These are phyloP conservation scores for Scyliorhinus canicula DNA, from an alignment of 2,797 vertebrate species.

Conservation along the genomic window DNA sequence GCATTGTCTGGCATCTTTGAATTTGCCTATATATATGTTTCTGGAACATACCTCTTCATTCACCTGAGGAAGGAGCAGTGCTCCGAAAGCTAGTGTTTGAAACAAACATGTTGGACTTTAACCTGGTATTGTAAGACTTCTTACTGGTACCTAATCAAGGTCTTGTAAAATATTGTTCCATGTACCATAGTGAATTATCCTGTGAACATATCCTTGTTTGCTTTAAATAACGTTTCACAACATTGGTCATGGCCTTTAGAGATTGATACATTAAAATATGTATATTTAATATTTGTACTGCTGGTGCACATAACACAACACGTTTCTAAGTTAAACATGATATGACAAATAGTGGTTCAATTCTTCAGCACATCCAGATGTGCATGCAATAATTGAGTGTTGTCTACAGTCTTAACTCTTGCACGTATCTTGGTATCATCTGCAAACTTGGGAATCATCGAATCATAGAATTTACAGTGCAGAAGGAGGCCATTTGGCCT, in stretches of 20 bases:
- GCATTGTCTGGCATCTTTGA: no score
- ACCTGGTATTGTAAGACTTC: no score
- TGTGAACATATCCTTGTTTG: not conserved
- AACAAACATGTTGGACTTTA: no score
- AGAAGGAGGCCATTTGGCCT: no score
- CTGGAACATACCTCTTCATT: no score
- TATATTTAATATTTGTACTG: not conserved
- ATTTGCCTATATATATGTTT: no score
- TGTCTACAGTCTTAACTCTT: not conserved
- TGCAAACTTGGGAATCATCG: no score
- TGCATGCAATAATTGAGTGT: not conserved
- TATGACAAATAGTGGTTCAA: not conserved
- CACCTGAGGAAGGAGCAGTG: no score
- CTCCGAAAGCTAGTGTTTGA: no score
- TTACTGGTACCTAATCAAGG: not conserved
- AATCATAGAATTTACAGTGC: no score
- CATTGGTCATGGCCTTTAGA: not conserved
- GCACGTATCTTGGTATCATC: not conserved
- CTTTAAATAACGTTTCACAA: not conserved
- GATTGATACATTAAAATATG: not conserved
- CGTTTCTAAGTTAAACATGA: not conserved
- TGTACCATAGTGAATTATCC: not conserved
- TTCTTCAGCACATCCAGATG: not conserved
- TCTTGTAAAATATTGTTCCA: not conserved
- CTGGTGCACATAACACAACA: not conserved